phyloP scores from a whole-genome alignment of 2,113 vertebrate genomes.

The Tragelaphus buxtoni region DNA sequence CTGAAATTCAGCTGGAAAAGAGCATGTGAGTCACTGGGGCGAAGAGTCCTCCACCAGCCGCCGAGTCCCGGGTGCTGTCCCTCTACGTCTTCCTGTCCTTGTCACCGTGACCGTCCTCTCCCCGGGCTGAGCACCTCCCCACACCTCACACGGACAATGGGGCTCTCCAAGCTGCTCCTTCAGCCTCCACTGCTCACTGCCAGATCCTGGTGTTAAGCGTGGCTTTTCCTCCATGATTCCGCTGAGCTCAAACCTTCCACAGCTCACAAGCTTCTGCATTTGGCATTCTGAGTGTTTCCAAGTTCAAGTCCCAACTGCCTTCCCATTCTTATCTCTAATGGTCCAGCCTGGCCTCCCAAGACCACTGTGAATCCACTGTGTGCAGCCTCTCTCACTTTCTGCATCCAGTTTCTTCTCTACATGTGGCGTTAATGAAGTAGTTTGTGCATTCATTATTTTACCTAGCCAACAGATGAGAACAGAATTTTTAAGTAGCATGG shows the following conservation, averaged over 20 bases:
- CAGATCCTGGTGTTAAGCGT: background rate
- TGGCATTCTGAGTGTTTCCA: background rate
- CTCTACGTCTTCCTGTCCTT: background rate
- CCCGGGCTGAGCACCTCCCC: background rate
- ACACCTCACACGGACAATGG: background rate
- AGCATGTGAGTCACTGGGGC: constrained; percentile 15
- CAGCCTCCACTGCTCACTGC: background rate
- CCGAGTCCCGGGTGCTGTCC: background rate
- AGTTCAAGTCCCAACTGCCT: background rate
- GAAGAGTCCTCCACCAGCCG: background rate
- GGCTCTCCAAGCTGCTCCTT: background rate
- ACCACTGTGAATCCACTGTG: fast-evolving
- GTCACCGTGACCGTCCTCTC: background rate
- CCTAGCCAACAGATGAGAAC: background rate
- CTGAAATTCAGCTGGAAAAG: constrained; percentile 44
- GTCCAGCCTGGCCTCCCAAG: background rate
- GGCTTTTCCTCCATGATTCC: background rate
- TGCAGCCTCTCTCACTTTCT: background rate
- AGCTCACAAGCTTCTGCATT: background rate
- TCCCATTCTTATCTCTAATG: background rate
- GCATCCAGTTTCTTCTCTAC: background rate
- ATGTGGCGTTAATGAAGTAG: background rate
- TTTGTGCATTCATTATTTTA: background rate
- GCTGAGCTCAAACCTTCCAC: background rate
- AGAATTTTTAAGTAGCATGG: background rate